phyloP scores from a whole-genome alignment of 2,113 vertebrate genomes.

The Onychostoma macrolepis region DNA sequence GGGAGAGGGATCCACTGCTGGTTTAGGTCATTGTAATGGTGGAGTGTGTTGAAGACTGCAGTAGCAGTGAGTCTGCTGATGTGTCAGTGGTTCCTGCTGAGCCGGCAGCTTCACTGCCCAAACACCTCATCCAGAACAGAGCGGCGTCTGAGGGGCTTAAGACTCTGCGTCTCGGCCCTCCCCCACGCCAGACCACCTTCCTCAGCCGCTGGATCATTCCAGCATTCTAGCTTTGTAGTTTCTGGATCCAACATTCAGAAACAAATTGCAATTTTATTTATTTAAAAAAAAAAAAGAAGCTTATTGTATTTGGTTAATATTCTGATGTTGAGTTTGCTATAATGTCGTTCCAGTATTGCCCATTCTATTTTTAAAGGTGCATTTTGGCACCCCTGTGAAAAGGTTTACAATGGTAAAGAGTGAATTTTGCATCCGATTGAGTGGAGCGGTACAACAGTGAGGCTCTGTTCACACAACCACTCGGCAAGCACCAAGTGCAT shows the following conservation, averaged over 20 bases:
- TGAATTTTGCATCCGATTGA: no score
- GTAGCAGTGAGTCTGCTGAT: background rate
- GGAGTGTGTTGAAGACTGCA: constrained; percentile 15
- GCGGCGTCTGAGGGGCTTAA: constrained; percentile 24
- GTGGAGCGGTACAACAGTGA: no score
- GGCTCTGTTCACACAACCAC: background rate
- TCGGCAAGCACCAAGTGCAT: background rate
- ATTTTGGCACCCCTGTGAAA: no score
- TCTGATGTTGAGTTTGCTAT: no score
- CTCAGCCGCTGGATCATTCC: background rate
- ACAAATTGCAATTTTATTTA: no score
- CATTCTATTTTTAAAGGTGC: no score
- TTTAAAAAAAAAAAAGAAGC: no score
- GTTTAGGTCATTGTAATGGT: constrained; percentile 14
- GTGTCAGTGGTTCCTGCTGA: constrained; percentile 23
- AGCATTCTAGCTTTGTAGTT: background rate
- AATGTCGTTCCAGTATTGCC: no score
- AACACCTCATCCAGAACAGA: constrained; percentile 49
- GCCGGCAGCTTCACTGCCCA: constrained; percentile 42
- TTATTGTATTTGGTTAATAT: no score
- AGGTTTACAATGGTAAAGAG: no score
- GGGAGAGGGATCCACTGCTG: background rate
- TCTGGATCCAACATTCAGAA: background rate
- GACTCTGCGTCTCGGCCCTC: background rate
- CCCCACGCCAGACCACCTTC: background rate